Evolutionary conservation across 2,113 vertebrate species (phyloP).

Genomic region (Spheniscus mendiculus): DNA sequence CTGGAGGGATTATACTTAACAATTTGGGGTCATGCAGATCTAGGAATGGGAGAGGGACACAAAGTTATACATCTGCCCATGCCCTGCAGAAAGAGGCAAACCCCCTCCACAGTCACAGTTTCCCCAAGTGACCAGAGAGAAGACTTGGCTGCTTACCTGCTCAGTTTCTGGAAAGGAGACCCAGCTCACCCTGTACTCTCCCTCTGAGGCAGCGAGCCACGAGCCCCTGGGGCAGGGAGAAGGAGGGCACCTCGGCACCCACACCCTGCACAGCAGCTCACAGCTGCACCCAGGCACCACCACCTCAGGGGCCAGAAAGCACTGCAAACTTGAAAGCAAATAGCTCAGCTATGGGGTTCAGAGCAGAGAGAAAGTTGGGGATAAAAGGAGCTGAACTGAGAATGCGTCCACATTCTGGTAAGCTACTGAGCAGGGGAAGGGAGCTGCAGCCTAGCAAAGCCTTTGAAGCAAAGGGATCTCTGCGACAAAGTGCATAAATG

Average conservation of each 20-base stretch:
- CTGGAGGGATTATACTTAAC: not conserved
- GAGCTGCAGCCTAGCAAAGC: not conserved
- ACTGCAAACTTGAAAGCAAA: not conserved
- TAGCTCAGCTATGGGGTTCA: not conserved
- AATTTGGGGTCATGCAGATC: not conserved
- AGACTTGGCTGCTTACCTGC: not conserved
- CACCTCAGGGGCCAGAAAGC: not conserved
- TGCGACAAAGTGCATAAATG: accelerated
- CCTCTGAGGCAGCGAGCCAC: accelerated
- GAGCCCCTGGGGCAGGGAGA: accelerated
- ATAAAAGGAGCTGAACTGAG: not conserved
- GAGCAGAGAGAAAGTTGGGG: not conserved
- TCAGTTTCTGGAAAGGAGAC: not conserved
- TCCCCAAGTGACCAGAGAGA: not conserved
- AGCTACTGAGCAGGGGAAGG: not conserved
- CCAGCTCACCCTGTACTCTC: not conserved
- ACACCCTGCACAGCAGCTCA: not conserved
- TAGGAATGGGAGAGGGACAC: not conserved
- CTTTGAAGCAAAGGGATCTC: not conserved
- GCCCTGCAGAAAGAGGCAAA: not conserved
- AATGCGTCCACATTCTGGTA: not conserved
- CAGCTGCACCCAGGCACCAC: not conserved
- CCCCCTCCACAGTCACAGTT: not conserved
- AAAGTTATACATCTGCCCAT: too few relatives aligned
- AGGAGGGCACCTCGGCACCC: not conserved